These are phyloP conservation scores for Cryptus armator DNA, from an alignment of 2,888 invertebrate species.

Conservation along the genomic window DNA sequence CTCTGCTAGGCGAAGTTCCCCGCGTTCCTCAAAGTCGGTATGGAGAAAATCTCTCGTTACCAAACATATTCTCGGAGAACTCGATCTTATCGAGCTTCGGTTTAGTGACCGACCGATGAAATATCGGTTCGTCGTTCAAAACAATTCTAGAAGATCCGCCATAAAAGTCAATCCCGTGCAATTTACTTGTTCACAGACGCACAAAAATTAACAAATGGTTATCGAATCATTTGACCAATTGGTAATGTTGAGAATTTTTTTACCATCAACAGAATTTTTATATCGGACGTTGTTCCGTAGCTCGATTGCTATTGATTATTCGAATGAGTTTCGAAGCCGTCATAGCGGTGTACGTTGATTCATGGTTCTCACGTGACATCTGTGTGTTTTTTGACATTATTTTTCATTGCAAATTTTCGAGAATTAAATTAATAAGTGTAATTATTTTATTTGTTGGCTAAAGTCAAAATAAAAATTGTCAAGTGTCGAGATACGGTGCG, in stretches of 20 bases:
- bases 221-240: neutral
- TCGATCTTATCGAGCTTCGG: neutral
- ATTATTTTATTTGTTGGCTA: neutral
- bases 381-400: slow-evolving; percentile 25
- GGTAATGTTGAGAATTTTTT: neutral
- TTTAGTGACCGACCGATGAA: neutral
- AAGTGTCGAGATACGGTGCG: neutral
- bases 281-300: neutral
- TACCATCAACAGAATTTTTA: neutral
- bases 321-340: neutral
- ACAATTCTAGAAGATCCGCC: neutral
- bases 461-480: neutral
- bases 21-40: neutral
- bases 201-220: neutral
- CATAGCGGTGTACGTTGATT: neutral
- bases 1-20: neutral
- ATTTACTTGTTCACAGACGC: no score
- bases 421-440: slow-evolving; percentile 2
- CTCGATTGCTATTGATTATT: neutral
- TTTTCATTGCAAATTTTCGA: neutral
- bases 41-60: neutral
- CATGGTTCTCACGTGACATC: slow-evolving; percentile 13
- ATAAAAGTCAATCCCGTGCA: neutral
- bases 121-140: neutral
- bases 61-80: neutral